phyloP scores from a whole-genome alignment of 2,888 invertebrate genomes.

The Villa cingulata region DNA sequence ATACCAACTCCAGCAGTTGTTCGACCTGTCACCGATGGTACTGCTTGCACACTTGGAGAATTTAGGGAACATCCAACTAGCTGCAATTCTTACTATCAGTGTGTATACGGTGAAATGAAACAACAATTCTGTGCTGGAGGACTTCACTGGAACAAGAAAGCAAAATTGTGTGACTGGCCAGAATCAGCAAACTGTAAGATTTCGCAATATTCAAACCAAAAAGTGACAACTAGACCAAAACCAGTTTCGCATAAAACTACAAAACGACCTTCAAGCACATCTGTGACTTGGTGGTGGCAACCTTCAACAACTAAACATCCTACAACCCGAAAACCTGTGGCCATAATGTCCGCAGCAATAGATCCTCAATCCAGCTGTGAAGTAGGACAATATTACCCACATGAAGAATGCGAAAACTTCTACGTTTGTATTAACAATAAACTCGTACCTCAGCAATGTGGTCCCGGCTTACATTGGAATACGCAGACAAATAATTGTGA shows the following conservation, averaged over 20 bases:
- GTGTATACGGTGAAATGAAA: slow-evolving; percentile 55
- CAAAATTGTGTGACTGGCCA: slow-evolving; percentile 70
- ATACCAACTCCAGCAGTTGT: slow-evolving; percentile 36
- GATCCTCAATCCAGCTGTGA: slow-evolving; percentile 39
- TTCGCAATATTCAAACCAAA: slow-evolving; percentile 22
- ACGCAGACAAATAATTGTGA: slow-evolving; percentile 54
- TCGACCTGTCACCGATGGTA: slow-evolving; percentile 32
- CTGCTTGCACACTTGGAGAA: slow-evolving; percentile 38
- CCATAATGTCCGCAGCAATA: slow-evolving; percentile 23
- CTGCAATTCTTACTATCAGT: slow-evolving; percentile 64
- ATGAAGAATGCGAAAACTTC: slow-evolving; percentile 58
- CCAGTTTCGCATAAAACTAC: slow-evolving; percentile 16
- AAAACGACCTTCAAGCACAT: slow-evolving; percentile 21
- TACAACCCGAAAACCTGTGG: slow-evolving; percentile 30
- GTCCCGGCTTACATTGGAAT: slow-evolving; percentile 63
- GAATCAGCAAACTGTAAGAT: slow-evolving; percentile 50
- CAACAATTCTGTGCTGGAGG: slow-evolving; percentile 67
- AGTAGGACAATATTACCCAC: slow-evolving; percentile 63
- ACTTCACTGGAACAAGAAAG: slow-evolving; percentile 59
- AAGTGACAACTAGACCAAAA: slow-evolving; percentile 27
- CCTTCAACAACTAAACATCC: slow-evolving; percentile 19
- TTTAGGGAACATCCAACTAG: slow-evolving; percentile 49
- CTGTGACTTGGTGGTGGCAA: slow-evolving; percentile 20
- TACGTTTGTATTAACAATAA: slow-evolving; percentile 63
- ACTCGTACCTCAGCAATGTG: slow-evolving; percentile 57